Evolutionary conservation across 2,113 vertebrate genomes (phyloP).

Genomic region (Uropsilus gracilis): DNA sequence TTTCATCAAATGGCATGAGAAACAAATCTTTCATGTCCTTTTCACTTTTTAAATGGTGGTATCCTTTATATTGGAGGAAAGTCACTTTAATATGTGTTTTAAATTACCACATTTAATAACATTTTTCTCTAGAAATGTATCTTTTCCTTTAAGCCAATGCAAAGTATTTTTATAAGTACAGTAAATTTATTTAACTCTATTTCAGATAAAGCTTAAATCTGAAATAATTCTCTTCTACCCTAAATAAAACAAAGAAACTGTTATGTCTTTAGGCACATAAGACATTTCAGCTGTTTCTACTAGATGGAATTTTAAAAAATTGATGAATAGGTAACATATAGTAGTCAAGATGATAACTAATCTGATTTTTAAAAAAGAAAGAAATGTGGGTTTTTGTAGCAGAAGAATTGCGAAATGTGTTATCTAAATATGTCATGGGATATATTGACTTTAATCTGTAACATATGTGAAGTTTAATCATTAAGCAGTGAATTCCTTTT

Average conservation of each 20-base stretch:
- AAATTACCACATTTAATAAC: constrained; percentile 66
- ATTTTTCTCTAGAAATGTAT: constrained; percentile 46
- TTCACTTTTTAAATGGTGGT: constrained; percentile 60
- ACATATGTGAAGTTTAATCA: constrained; percentile 80
- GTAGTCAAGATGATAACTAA: constrained; percentile 77
- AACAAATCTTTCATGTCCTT: constrained; percentile 62
- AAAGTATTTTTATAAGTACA: neutral
- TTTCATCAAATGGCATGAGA: constrained; percentile 65
- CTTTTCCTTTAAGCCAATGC: constrained; percentile 43
- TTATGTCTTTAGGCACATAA: constrained; percentile 31
- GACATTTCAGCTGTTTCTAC: constrained; percentile 33
- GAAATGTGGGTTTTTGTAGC: constrained; percentile 59
- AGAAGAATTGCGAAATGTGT: constrained; percentile 78
- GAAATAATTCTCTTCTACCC: constrained; percentile 22
- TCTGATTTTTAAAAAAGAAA: constrained; percentile 65
- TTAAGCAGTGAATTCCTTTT: constrained; percentile 76
- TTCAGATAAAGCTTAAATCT: constrained; percentile 53
- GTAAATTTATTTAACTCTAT: constrained; percentile 33
- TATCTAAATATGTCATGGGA: constrained; percentile 79
- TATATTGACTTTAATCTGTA: constrained; percentile 78
- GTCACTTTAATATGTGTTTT: constrained; percentile 58
- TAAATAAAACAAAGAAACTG: constrained; percentile 56
- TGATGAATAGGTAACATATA: constrained; percentile 71
- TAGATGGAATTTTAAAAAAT: neutral
- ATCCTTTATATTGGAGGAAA: constrained; percentile 66